phyloP scores from a whole-genome alignment of 2,797 vertebrate genomes.

The Acanthornis magna region DNA sequence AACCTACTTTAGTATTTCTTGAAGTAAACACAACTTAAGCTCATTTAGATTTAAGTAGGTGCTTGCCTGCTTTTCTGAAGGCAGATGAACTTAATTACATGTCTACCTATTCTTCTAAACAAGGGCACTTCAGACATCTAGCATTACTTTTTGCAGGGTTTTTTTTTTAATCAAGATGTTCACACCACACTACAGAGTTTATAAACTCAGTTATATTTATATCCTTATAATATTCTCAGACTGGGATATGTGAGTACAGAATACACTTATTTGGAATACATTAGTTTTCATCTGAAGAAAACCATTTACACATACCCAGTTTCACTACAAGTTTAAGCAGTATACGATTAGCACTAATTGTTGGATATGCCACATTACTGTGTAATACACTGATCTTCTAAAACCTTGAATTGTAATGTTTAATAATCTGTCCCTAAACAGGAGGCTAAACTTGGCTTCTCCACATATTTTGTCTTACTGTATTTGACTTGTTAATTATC shows the following conservation, averaged over 20 bases:
- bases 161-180: background rate
- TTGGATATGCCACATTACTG: background rate
- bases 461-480: background rate
- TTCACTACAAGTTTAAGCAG: background rate
- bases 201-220: background rate
- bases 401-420: conserved; percentile 13
- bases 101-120: background rate
- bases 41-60: conserved; percentile 27
- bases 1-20: conserved; percentile 27
- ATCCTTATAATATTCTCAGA: background rate
- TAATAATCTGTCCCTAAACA: conserved; percentile 31
- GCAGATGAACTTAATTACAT: conserved; percentile 30
- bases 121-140: background rate
- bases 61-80: conserved; percentile 22
- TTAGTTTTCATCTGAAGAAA: conserved; percentile 14
- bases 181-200: background rate
- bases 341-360: background rate
- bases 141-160: background rate
- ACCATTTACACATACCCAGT: background rate
- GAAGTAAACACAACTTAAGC: conserved; percentile 42
- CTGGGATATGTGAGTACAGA: background rate
- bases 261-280: background rate
- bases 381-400: conserved; percentile 10
- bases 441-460: background rate
- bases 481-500: conserved; percentile 1